Percentiles rank a stretch among this genome's conserved stretches.
Conservation (phyloP, 2,113 vertebrate species). For the Hemichromis elongatus region DNA sequence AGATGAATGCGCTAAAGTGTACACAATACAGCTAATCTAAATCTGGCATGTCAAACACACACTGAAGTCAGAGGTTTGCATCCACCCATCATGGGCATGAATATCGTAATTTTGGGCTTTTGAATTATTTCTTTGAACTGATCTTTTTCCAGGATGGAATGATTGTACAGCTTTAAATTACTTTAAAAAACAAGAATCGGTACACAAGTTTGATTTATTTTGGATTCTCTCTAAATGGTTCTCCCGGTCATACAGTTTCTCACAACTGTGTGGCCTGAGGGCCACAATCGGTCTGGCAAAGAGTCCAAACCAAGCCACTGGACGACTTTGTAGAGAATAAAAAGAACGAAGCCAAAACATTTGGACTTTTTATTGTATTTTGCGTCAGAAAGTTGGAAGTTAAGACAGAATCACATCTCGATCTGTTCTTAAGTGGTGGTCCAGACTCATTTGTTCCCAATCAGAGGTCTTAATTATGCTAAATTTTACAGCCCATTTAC, state of each 20-base stretch:
- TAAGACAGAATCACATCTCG: neutral
- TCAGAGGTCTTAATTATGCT: accelerated
- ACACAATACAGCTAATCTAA: neutral
- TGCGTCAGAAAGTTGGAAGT: accelerated
- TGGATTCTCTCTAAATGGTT: neutral
- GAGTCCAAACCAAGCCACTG: neutral
- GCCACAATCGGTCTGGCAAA: neutral
- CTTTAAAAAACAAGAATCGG: neutral
- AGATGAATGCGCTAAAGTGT: neutral
- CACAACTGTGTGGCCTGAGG: neutral
- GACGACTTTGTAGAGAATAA: neutral
- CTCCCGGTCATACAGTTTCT: neutral
- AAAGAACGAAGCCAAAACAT: neutral
- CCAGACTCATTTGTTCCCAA: neutral
- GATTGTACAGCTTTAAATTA: neutral
- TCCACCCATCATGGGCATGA: neutral
- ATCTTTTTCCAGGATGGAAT: neutral
- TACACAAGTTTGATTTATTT: neutral
- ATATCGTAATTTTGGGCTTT: neutral
- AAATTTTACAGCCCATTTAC: neutral
- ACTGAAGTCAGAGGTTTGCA: neutral
- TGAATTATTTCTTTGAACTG: neutral
- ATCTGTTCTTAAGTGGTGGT: neutral
- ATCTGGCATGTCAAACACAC: neutral
- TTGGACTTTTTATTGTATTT: neutral